phyloP scores from a whole-genome alignment of 2,113 vertebrate genomes.

The Labrus mixtus region DNA sequence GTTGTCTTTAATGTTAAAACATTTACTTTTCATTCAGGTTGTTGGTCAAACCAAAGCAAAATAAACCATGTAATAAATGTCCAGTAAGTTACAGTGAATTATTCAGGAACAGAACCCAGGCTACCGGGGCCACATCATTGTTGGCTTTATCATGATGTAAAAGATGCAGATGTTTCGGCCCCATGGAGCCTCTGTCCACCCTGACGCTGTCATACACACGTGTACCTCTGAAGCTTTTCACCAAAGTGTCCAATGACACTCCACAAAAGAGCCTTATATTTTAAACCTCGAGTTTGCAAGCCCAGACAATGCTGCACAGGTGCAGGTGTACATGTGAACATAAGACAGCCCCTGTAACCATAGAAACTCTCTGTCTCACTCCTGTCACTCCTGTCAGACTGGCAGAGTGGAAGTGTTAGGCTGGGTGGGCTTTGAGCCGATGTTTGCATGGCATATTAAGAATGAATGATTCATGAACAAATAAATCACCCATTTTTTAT shows the following conservation, averaged over 20 bases:
- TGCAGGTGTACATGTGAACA: slow-evolving; percentile 35
- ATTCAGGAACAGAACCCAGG: too few relatives aligned
- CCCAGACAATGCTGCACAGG: slow-evolving; percentile 10
- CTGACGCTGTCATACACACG: background rate
- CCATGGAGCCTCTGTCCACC: background rate
- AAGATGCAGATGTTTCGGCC: background rate
- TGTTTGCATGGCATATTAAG: slow-evolving; percentile 56
- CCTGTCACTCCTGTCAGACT: slow-evolving; percentile 5
- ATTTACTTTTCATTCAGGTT: too few relatives aligned
- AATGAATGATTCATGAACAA: slow-evolving; percentile 61
- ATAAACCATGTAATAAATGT: too few relatives aligned
- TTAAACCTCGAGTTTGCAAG: slow-evolving; percentile 24
- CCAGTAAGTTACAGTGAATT: too few relatives aligned
- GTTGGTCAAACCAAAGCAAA: too few relatives aligned
- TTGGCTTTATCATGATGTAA: too few relatives aligned
- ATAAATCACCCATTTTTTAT: slow-evolving; percentile 45
- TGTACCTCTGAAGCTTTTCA: background rate
- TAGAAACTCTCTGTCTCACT: slow-evolving; percentile 42
- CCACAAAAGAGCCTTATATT: slow-evolving; percentile 23
- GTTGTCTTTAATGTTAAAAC: too few relatives aligned
- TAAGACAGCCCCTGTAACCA: slow-evolving; percentile 58
- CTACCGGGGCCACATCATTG: too few relatives aligned
- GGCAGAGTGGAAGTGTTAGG: slow-evolving; percentile 28
- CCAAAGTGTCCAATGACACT: slow-evolving; percentile 4
- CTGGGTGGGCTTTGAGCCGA: slow-evolving; percentile 11